Evolutionary conservation across 2,888 invertebrate species (phyloP).

Genomic region (Chrysina gloriosa): DNA sequence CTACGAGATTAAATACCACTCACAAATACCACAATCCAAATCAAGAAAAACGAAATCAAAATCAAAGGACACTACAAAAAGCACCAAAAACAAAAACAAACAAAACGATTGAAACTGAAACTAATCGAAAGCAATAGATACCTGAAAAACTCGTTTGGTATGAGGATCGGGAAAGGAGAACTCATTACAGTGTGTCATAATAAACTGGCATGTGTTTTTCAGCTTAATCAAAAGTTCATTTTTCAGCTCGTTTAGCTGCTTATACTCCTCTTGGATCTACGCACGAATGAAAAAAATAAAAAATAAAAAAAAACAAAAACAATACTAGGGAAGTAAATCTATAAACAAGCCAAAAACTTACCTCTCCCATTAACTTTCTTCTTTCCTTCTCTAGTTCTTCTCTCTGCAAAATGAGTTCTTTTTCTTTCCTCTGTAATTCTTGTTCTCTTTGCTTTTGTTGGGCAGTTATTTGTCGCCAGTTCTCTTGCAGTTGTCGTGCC

Average conservation of each 20-base stretch:
- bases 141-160: conserved; percentile 60
- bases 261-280: conserved; percentile 77
- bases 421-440: conserved; percentile 70
- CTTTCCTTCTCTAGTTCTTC: conserved; percentile 69
- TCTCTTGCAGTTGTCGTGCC: conserved; percentile 64
- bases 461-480: conserved; percentile 65
- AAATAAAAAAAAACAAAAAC: conserved; percentile 50
- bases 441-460: conserved; percentile 69
- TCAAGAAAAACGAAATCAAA: conserved; percentile 38
- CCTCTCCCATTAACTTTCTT: conserved; percentile 67
- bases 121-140: conserved; percentile 52
- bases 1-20: conserved; percentile 25
- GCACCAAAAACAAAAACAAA: conserved; percentile 40
- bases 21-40: conserved; percentile 38
- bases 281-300: conserved; percentile 59
- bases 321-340: conserved; percentile 56
- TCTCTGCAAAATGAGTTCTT: conserved; percentile 66
- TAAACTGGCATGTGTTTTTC: conserved; percentile 57
- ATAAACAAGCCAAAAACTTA: conserved; percentile 55
- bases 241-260: conserved; percentile 67
- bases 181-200: conserved; percentile 59
- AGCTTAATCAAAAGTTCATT: conserved; percentile 57
- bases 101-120: conserved; percentile 43
- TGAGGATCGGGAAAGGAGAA: conserved; percentile 59
- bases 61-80: conserved; percentile 37